Conservation (phyloP, 2,113 vertebrate genomes). For the Ptilonorhynchus violaceus region DNA sequence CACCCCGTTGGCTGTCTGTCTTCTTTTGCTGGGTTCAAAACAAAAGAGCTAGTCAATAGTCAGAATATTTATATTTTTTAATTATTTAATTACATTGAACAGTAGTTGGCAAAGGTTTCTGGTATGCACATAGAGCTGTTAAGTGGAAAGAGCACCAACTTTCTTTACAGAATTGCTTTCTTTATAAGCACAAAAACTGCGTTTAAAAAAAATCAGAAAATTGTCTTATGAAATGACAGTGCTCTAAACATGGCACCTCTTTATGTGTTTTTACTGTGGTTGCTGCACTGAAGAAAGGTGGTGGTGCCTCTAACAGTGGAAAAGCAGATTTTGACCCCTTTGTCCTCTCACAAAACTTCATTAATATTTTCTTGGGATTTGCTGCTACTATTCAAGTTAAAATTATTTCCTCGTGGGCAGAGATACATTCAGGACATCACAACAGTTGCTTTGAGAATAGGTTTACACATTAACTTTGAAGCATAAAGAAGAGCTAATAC, state of each 20-base stretch:
- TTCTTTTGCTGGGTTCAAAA: neutral
- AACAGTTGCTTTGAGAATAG: neutral
- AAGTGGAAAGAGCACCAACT: neutral
- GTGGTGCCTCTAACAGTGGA: neutral
- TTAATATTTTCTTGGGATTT: neutral
- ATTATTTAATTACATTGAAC: constrained; percentile 6
- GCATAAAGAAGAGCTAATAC: neutral
- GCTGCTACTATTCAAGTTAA: neutral
- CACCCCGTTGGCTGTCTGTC: neutral
- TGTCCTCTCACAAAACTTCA: neutral
- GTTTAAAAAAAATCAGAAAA: neutral
- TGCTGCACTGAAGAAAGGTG: neutral
- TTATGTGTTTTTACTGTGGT: neutral
- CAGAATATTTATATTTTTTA: constrained; percentile 23
- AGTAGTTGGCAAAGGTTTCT: neutral
- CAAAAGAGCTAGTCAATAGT: constrained; percentile 13
- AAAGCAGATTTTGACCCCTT: neutral
- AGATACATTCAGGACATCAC: neutral
- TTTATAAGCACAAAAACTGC: neutral
- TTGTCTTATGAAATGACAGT: neutral
- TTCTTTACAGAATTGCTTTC: neutral
- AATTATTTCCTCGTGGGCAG: neutral
- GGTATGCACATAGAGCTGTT: neutral
- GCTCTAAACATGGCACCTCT: neutral
- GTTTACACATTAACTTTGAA: neutral